Percentiles rank a stretch among this genome's conserved stretches.
phyloP scores from a whole-genome alignment of 2,888 invertebrate species.

The Diplazon laetatorius region DNA sequence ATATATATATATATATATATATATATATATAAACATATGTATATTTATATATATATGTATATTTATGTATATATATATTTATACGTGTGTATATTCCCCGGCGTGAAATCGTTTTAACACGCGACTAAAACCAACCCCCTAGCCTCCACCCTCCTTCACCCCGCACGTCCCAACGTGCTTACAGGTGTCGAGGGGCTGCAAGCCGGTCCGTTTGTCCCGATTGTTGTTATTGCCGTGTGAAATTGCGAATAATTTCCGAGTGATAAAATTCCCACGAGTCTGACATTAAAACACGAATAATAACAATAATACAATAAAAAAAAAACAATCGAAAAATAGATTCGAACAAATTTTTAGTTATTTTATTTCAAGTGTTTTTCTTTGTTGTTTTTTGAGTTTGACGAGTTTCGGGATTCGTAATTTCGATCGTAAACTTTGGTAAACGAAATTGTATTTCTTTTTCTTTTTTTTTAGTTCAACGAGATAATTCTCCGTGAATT shows the following conservation, averaged over 20 bases:
- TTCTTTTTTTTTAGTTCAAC: too few species aligned
- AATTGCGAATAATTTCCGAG: neutral
- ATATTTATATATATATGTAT: too few species aligned
- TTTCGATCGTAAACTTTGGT: neutral
- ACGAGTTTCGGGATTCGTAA: too few species aligned
- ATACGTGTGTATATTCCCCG: conserved; percentile 33
- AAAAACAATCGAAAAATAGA: neutral
- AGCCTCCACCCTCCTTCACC: too few species aligned
- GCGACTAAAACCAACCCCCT: neutral
- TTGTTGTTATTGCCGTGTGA: neutral
- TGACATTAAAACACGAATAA: neutral
- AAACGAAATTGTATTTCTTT: too few species aligned
- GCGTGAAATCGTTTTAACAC: conserved; percentile 30
- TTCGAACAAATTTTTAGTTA: too few species aligned
- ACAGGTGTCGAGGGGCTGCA: conserved; percentile 10
- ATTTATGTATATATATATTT: too few species aligned
- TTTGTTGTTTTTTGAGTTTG: too few species aligned
- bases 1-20: too few species aligned
- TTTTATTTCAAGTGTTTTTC: too few species aligned
- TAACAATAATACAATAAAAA: neutral
- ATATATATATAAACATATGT: too few species aligned
- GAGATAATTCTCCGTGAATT: too few species aligned
- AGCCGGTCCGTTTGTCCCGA: neutral
- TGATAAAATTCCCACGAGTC: neutral
- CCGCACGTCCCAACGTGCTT: neutral